Base-by-base conservation (phyloP, 1,140 invertebrate genomes). In the Saccostrea echinata region DNA sequence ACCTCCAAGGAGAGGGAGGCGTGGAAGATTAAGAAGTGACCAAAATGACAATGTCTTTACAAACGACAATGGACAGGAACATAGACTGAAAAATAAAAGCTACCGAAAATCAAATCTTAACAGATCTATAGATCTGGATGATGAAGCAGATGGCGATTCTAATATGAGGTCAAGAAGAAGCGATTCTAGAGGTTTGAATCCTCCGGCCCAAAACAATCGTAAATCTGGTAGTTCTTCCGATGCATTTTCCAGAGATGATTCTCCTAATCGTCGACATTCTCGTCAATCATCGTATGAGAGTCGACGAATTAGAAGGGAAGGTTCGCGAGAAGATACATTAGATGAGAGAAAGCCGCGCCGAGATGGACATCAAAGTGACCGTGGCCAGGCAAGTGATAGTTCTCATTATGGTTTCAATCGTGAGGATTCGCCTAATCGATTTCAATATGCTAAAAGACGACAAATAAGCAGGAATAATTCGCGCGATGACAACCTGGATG, bases 31-130 rank as follows among this genome's bases (percentile, higher is more conserved):
- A 88, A 90, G 84, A 24, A 85, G 91, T 61, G 86, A 88, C 3
- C 90, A 88, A 18, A 89, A 87, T 61, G 92, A 93, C 87, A 92
- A 89, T 43, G 87, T 93, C 4, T 92, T 93, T 81, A 88, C 89
- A 82, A 84, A 86, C 57, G 91, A 92, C 33, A 88, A 91, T 64
- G 89, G 91, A 16, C 57, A 85, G 27, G 90, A 92, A 43, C 68
- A 84, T 30, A 88, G 90, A 76, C 85, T 92, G 57, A 92, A 91
- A 33, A 97, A 97, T 93, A 97, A 97, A 94, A 97, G 97, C 92
- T 97, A 97, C 91, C 95, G 97, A 16, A 97, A 97, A 93, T 97
- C 97, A 0, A 96, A 96, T 0, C 93, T 97, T 12, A 97, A 97
- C 92, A 97, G 97, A 96, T 91, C 92, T 12, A 86, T 88, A 24